Conservation (phyloP, 30 jellyfish, hydroid and myxozoan species). For the Hydractinia echinata region DNA sequence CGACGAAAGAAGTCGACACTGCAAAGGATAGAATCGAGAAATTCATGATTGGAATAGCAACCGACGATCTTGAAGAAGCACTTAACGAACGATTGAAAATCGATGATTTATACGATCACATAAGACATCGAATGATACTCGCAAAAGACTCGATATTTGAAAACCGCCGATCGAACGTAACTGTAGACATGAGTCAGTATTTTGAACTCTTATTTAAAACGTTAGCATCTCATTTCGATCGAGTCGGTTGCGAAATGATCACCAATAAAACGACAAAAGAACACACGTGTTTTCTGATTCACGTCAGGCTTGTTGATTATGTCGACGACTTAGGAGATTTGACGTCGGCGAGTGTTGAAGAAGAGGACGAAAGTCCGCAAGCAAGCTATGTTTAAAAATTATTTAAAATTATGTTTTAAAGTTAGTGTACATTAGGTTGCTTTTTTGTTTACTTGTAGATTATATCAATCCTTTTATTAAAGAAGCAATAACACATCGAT, state of each 20-base stretch:
- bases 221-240: conserved; percentile 25
- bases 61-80: conserved; percentile 18
- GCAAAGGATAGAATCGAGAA: conserved; percentile 19
- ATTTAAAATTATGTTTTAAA: not conserved
- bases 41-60: conserved; percentile 17
- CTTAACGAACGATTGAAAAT: conserved; percentile 12
- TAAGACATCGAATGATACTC: conserved; percentile 28
- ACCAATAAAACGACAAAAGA: conserved; percentile 3
- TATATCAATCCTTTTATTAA: too few species aligned
- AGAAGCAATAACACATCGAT: too few species aligned
- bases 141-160: conserved; percentile 24
- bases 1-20: not conserved
- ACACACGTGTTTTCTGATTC: conserved; percentile 15
- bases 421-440: too few species aligned
- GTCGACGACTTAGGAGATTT: conserved; percentile 4
- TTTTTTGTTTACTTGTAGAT: too few species aligned
- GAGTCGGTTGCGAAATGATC: conserved; percentile 30
- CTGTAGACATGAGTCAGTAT: conserved; percentile 27
- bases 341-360: not conserved
- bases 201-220: conserved; percentile 26
- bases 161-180: conserved; percentile 9
- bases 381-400: not conserved
- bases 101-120: conserved; percentile 35
- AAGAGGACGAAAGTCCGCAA: not conserved
- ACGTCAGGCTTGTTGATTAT: conserved; percentile 9